phyloP scores from a whole-genome alignment of 2,888 invertebrate genomes.

The Hedya salicella region DNA sequence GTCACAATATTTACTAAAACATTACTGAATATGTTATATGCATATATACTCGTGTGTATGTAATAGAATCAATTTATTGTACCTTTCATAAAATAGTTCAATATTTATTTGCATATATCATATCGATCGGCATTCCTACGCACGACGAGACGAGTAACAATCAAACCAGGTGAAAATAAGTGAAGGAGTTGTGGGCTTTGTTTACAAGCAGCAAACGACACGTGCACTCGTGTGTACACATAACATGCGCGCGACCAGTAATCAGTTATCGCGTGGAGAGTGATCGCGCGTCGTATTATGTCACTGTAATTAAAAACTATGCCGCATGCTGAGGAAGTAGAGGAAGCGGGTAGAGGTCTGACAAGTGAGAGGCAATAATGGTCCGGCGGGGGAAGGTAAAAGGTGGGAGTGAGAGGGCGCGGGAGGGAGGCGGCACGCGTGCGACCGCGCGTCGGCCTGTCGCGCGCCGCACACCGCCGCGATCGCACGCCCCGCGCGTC shows the following conservation, averaged over 20 bases:
- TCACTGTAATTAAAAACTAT: slow-evolving; percentile 68
- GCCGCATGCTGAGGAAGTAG: slow-evolving; percentile 49
- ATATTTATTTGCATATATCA: too few species aligned
- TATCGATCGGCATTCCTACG: too few species aligned
- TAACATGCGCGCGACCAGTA: slow-evolving; percentile 59
- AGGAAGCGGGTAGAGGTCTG: slow-evolving; percentile 43
- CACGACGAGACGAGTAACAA: too few species aligned
- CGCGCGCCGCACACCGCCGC: slow-evolving; percentile 54
- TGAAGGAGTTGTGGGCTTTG: slow-evolving; percentile 57
- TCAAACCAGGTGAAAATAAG: slow-evolving; percentile 25
- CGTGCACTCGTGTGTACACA: slow-evolving; percentile 63
- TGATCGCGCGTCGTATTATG: slow-evolving; percentile 71
- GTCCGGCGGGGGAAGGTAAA: slow-evolving; percentile 45
- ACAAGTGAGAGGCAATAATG: slow-evolving; percentile 40
- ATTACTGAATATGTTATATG: too few species aligned
- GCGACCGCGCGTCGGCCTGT: slow-evolving; percentile 55
- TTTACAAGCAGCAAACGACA: slow-evolving; percentile 68
- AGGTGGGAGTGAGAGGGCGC: slow-evolving; percentile 46
- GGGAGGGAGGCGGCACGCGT: slow-evolving; percentile 44
- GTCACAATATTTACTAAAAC: too few species aligned
- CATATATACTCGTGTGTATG: too few species aligned
- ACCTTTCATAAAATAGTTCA: too few species aligned
- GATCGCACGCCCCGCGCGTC: slow-evolving; percentile 52
- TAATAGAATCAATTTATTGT: too few species aligned
- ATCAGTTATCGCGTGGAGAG: slow-evolving; percentile 70